Evolutionary conservation across 2,888 invertebrate species (phyloP), one percentile per base, ranked within the genome.

Genomic region (Philereme transversata): DNA sequence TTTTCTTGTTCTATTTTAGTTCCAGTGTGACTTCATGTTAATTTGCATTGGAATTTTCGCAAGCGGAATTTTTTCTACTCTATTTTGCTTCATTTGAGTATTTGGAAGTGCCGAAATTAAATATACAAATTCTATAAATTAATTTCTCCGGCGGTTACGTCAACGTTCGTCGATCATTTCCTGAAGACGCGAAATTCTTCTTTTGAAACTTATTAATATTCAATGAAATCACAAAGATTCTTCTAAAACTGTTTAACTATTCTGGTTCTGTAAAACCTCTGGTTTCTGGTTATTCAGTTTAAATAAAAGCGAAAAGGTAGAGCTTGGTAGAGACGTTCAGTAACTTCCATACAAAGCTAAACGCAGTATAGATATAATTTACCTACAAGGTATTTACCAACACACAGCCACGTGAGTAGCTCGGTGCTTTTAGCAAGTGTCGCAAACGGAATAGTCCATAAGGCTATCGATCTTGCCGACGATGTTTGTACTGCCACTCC

Each of bases 401-500:
- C n/a, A 43, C n/a, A 43, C 47, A 60, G 38, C 51, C 45, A 60
- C 50, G 57, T 55, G 40, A 60, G 52, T 62, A 60, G 45, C 35
- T 52, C 33, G 47, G 40, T 40, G 40, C 40, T 38, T 71, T 74
- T 66, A 70, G 65, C 64, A 72, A 71, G 69, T 77, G 71, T 78
- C 72, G 77, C 75, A 78, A 86, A 78, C 81, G 86, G 86, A 88
- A 88, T 89, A 83, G 83, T 85, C 77, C 83, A 74, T 78, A 77
- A 76, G 76, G 73, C 71, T 87, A 91, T 91, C 87, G 91, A 92
- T 91, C 85, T 84, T 75, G 72, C 69, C 78, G 73, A 45, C 80
- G 75, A 78, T 91, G 89, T 92, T 91, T 91, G 87, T 73, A 73
- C 75, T 79, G 33, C 86, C 91, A 73, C 92, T 79, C 91, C 92